These are phyloP conservation scores for Cynoglossus semilaevis DNA, from an alignment of 2,113 vertebrate species.

Conservation along the genomic window DNA sequence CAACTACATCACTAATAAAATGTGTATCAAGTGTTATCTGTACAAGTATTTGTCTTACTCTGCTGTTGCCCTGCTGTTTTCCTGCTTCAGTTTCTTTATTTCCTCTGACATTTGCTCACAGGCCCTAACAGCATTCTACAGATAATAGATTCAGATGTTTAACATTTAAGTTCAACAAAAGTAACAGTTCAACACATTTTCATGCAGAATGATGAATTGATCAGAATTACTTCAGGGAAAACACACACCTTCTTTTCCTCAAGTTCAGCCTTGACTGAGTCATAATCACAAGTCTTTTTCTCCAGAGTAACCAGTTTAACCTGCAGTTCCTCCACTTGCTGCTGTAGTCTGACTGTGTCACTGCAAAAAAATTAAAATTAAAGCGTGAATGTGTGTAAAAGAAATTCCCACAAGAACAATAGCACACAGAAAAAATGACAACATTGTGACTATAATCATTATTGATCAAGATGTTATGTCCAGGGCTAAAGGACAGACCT, in stretches of 20 bases:
- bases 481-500: too few species aligned
- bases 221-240: background rate
- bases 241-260: slow-evolving; percentile 85
- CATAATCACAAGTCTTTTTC: slow-evolving; percentile 82
- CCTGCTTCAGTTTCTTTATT: slow-evolving; percentile 78
- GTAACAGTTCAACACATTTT: too few species aligned
- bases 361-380: slow-evolving; percentile 65
- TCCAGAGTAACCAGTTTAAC: slow-evolving; percentile 82
- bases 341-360: slow-evolving; percentile 83
- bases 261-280: slow-evolving; percentile 81
- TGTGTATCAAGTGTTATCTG: too few species aligned
- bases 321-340: slow-evolving; percentile 88
- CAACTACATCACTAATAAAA: background rate
- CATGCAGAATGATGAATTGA: background rate
- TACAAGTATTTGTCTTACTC: slow-evolving; percentile 72
- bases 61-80: slow-evolving; percentile 74
- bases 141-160: background rate
- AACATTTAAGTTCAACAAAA: too few species aligned
- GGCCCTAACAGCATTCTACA: slow-evolving; percentile 80
- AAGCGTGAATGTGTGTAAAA: too few species aligned
- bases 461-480: too few species aligned
- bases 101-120: slow-evolving; percentile 80
- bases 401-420: too few species aligned
- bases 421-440: too few species aligned
- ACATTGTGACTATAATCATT: too few species aligned